A percentile compares a stretch with the other conserved stretches of the same genome.
These are phyloP conservation scores for Drosophila neocordata DNA, from an alignment of 1,140 invertebrate genomes.

Conservation along the genomic window DNA sequence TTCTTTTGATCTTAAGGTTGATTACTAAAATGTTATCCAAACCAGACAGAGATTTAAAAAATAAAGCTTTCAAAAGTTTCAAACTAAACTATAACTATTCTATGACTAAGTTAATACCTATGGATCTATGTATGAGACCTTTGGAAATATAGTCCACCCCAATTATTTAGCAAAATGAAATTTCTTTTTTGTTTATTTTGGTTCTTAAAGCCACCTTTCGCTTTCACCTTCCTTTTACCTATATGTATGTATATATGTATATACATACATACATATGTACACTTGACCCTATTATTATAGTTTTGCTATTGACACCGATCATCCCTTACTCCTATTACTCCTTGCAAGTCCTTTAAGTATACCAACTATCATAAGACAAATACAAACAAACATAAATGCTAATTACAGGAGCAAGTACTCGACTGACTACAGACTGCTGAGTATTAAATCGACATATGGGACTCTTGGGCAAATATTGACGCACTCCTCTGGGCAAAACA, in stretches of 20 bases:
- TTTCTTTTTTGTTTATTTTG: neutral
- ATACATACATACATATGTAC: neutral
- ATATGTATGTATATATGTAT: too few species aligned
- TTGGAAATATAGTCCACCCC: neutral
- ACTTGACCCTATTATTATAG: slow-evolving; percentile 46
- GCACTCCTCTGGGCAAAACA: slow-evolving; percentile 27
- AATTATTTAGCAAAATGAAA: neutral
- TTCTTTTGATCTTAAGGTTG: too few species aligned
- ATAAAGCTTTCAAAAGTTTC: too few species aligned
- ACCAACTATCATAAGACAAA: slow-evolving; percentile 28
- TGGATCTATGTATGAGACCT: neutral
- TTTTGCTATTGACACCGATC: slow-evolving; percentile 38
- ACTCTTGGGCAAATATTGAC: slow-evolving; percentile 70
- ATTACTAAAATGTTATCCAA: too few species aligned
- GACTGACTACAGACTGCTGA: neutral
- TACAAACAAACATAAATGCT: slow-evolving; percentile 74
- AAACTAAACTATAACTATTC: too few species aligned
- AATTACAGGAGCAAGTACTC: slow-evolving; percentile 64
- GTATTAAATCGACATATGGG: slow-evolving; percentile 67
- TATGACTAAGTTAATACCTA: neutral
- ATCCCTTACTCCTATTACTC: neutral
- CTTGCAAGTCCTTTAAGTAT: neutral
- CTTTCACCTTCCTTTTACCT: too few species aligned
- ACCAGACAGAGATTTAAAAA: too few species aligned
- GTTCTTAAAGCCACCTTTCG: too few species aligned